Evolutionary conservation across 1,140 invertebrate species (phyloP).

Genomic region (Himalopsyche phryganea): DNA sequence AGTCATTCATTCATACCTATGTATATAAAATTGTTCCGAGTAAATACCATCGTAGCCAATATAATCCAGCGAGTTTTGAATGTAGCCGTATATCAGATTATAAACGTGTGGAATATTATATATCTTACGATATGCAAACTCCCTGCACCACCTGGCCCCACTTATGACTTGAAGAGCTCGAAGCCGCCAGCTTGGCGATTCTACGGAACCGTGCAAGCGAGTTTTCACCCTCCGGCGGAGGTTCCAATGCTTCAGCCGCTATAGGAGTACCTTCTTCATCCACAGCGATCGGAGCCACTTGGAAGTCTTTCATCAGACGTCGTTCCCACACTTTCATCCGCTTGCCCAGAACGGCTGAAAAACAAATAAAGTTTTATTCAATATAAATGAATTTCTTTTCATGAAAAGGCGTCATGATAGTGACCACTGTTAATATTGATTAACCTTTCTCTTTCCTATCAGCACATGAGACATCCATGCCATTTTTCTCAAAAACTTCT

Average conservation of each 20-base stretch:
- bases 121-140: slow-evolving; percentile 41
- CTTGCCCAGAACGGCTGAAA: slow-evolving; percentile 62
- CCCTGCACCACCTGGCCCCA: slow-evolving; percentile 67
- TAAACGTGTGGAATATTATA: no score
- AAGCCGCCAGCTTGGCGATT: slow-evolving; percentile 67
- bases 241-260: slow-evolving; percentile 32
- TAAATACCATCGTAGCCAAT: no score
- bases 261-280: slow-evolving; percentile 53
- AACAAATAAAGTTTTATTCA: not conserved
- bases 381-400: not conserved
- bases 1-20: no score
- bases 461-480: slow-evolving; percentile 71
- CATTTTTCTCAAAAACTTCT: slow-evolving; percentile 75
- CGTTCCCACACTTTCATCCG: slow-evolving; percentile 79
- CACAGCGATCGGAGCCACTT: slow-evolving; percentile 66
- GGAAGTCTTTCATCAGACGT: slow-evolving; percentile 81
- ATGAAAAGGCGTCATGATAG: not conserved
- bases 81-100: no score
- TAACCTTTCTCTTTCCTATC: slow-evolving; percentile 67
- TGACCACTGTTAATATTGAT: no score
- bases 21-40: no score
- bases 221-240: slow-evolving; percentile 58
- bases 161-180: slow-evolving; percentile 62
- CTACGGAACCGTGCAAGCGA: slow-evolving; percentile 65
- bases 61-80: no score